These are phyloP conservation scores for Machimus atricapillus DNA, from an alignment of 2,888 invertebrate species.

Conservation along the genomic window DNA sequence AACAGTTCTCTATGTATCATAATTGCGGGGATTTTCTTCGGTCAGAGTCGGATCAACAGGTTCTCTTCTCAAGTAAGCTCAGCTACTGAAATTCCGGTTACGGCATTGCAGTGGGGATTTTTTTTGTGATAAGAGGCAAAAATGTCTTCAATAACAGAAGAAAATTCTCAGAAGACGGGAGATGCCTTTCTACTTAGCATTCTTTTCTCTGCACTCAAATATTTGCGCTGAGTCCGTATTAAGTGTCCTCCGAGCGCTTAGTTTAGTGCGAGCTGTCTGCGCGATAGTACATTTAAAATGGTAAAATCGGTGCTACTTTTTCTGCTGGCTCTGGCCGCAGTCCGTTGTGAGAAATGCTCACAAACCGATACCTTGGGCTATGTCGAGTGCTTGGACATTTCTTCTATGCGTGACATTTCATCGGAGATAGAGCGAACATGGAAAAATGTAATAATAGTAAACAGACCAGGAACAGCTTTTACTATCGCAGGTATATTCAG, in stretches of 20 bases:
- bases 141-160: background rate
- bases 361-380: background rate
- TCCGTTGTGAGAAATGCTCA: background rate
- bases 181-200: background rate
- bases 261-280: background rate
- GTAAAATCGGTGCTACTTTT: background rate
- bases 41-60: background rate
- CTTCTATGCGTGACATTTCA: slow-evolving; percentile 29
- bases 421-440: slow-evolving; percentile 46
- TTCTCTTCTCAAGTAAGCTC: background rate
- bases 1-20: background rate
- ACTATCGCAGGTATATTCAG: slow-evolving; percentile 46
- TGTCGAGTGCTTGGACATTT: slow-evolving; percentile 4
- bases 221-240: no score
- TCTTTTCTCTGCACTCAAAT: background rate
- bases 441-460: slow-evolving; percentile 48
- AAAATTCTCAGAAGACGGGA: background rate
- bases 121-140: background rate
- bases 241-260: background rate
- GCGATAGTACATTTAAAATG: background rate
- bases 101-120: background rate
- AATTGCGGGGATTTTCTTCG: background rate
- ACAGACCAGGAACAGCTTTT: slow-evolving; percentile 44
- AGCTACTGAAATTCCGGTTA: background rate
- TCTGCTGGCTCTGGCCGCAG: background rate